Evolutionary conservation across 2,113 vertebrate species (phyloP).

Genomic region (Aepyceros melampus): DNA sequence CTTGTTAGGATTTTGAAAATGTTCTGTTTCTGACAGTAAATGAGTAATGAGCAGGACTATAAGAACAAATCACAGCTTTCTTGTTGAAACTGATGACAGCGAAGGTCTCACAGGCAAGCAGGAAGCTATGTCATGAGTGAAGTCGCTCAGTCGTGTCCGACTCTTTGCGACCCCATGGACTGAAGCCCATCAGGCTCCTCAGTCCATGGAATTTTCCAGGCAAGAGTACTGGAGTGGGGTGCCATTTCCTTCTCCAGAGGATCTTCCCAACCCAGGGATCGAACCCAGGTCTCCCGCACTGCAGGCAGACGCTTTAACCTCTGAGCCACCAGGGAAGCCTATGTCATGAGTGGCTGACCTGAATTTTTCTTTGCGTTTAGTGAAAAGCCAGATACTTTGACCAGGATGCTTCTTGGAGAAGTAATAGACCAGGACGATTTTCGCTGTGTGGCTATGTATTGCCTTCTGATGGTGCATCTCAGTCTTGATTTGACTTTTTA

Average conservation of each 20-base stretch:
- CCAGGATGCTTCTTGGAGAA: conserved; percentile 63
- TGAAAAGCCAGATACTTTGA: conserved; percentile 76
- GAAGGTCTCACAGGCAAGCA: conserved; percentile 63
- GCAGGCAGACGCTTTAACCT: too few species aligned
- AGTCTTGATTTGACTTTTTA: not conserved
- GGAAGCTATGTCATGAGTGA: conserved; percentile 66
- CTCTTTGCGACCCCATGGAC: too few species aligned
- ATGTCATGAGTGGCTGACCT: conserved; percentile 62
- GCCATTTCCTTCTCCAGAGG: too few species aligned
- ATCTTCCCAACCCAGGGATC: too few species aligned
- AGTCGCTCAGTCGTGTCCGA: too few species aligned
- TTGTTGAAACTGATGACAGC: conserved; percentile 63
- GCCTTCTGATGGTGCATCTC: not conserved
- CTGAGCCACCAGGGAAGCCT: too few species aligned
- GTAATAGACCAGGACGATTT: not conserved
- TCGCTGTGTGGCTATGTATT: conserved; percentile 24
- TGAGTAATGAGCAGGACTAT: conserved; percentile 40
- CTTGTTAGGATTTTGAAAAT: not conserved
- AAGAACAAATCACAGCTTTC: conserved; percentile 47
- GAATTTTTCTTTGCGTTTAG: conserved; percentile 42
- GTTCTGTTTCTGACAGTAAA: conserved; percentile 49
- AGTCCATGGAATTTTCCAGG: too few species aligned
- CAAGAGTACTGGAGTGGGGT: too few species aligned
- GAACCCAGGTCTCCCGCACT: too few species aligned
- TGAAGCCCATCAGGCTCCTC: too few species aligned